Evolutionary conservation across 2,113 vertebrate species (phyloP), one percentile per base, ranked within the genome.

Genomic region (Corydoras maculifer): DNA sequence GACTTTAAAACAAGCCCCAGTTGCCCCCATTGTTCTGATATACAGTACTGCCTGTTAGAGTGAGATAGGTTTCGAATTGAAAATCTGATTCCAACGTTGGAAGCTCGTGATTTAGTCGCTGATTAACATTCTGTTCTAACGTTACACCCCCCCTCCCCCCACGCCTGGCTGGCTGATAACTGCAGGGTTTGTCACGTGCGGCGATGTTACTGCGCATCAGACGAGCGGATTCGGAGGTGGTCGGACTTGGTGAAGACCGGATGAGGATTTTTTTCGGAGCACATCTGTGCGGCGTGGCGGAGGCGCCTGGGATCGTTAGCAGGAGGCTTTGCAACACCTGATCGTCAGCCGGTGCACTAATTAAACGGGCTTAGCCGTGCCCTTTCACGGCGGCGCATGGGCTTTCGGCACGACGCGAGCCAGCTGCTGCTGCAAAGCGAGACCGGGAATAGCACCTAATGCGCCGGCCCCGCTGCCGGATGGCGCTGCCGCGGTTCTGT

Each of bases 341-440:
- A 29, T 14, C 54, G 35, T 69, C 65, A 74, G 30, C 58, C 68
- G 72, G 7, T 12, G 49, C 63, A 65, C n/a, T 76, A 73, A 77
- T 72, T 72, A 77, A 58, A 15, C 75, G 64, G 70, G 61, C 64
- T n/a, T 68, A 53, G 32, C 15, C 29, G 48, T 68, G 65, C 54
- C 70, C 70, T 77, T 77, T 73, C 10, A 32, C 32, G 35, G 32
- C 29, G 15, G n/a, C 5, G 30, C 32, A 49, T 55, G 61, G 12
- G 18, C 60, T 32, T 73, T 68, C 53, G 62, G 51, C 29, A 55
- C 3, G 31, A 65, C 10, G 48, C 18, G 32, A 8, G 25, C 25
- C 65, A 72, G 75, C 70, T 69, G 60, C 65, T 51, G 8, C 4
- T 30, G 54, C 54, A 63, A 71, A 58, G 9, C 58, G 51, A 53